These are phyloP conservation scores for Empidonax traillii DNA, from an alignment of 2,113 vertebrate genomes.

Conservation along the genomic window DNA sequence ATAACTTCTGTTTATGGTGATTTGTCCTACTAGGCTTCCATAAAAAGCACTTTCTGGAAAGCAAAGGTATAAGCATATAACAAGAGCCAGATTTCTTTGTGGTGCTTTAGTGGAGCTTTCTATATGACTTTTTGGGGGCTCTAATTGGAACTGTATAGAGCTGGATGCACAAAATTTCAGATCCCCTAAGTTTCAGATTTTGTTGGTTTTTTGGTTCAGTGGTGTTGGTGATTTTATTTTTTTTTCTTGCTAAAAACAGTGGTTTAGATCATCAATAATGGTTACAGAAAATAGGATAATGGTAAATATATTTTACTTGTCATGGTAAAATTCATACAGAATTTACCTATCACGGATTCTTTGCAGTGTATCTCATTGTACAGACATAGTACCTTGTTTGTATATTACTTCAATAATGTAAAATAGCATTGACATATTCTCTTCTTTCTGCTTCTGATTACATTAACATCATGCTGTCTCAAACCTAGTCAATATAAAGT, in stretches of 20 bases:
- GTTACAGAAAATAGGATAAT: background rate
- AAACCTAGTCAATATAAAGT: background rate
- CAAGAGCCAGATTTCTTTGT: background rate
- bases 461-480: background rate
- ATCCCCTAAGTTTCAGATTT: background rate
- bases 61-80: background rate
- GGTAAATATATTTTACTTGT: background rate
- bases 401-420: background rate
- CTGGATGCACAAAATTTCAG: background rate
- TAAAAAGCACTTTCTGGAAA: background rate
- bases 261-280: background rate
- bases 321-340: background rate
- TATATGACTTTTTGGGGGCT: accelerated
- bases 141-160: background rate
- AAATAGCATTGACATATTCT: background rate
- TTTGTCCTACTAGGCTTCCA: background rate
- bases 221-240: background rate
- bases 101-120: background rate
- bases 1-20: background rate
- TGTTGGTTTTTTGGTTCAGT: accelerated
- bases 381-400: too few relatives aligned
- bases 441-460: background rate
- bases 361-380: too few relatives aligned
- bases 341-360: background rate
- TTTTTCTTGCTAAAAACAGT: background rate